phyloP scores from a whole-genome alignment of 1,140 invertebrate species.

The Calliphora vicina region DNA sequence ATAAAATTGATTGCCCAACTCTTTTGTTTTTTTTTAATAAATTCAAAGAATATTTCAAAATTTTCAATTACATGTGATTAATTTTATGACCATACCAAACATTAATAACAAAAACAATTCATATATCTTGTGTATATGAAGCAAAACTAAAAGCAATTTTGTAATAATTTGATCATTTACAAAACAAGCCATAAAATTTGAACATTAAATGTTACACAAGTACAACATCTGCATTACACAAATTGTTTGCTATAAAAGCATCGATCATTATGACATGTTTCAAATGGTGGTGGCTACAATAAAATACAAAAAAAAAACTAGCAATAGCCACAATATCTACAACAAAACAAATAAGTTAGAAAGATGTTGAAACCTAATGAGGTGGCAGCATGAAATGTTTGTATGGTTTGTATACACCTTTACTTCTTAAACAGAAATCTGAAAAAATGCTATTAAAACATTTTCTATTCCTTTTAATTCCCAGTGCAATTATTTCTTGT shows the following conservation, averaged over 20 bases:
- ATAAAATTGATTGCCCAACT: constrained; percentile 58
- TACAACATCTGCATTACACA: constrained; percentile 9
- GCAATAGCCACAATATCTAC: neutral
- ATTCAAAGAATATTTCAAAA: neutral
- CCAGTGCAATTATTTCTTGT: neutral
- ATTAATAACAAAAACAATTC: neutral
- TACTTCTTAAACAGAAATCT: no score
- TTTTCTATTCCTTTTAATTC: no score
- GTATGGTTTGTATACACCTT: no score
- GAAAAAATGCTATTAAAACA: no score
- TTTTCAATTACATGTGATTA: neutral
- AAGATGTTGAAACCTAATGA: neutral
- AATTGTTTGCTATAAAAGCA: constrained; percentile 5
- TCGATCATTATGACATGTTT: constrained; percentile 13
- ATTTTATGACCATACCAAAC: neutral
- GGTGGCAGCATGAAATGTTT: neutral
- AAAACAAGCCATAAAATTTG: constrained; percentile 3
- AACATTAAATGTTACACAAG: constrained; percentile 14
- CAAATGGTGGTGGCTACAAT: neutral
- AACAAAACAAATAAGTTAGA: neutral
- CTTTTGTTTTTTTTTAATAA: constrained; percentile 51
- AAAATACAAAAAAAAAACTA: no score
- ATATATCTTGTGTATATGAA: neutral
- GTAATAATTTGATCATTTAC: neutral
- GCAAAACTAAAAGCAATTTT: no score